Conservation (phyloP, 2,888 invertebrate genomes). For the Nemoura dubitans region DNA sequence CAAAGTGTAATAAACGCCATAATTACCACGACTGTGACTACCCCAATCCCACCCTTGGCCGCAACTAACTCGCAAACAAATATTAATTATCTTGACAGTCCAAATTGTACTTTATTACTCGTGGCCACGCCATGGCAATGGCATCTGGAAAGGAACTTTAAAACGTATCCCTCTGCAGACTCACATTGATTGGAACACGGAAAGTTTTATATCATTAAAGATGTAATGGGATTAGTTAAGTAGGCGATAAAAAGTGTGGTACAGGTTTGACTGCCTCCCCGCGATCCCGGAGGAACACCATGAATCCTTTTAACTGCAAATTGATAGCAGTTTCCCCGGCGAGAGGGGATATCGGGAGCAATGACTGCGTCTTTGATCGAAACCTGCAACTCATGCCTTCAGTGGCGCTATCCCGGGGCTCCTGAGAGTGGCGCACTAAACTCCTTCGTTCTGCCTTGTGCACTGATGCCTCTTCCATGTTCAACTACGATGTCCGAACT, state of each 20-base stretch:
- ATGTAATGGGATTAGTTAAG: slow-evolving; percentile 23
- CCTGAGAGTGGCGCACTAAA: too few species aligned
- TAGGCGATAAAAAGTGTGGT: slow-evolving; percentile 23
- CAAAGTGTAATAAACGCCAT: slow-evolving; percentile 12
- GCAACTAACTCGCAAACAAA: slow-evolving; percentile 1
- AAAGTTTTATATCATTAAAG: neutral
- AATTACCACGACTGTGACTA: slow-evolving; percentile 12
- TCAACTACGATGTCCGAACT: too few species aligned
- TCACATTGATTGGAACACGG: neutral
- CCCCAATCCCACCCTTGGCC: neutral
- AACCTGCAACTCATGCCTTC: neutral
- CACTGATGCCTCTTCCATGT: too few species aligned
- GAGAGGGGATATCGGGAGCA: neutral
- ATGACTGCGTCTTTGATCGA: neutral
- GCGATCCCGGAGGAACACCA: neutral
- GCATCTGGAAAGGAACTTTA: neutral
- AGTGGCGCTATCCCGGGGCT: neutral
- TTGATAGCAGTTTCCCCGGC: slow-evolving; percentile 31
- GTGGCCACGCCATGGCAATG: neutral
- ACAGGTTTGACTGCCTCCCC: neutral
- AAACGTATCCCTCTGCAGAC: neutral
- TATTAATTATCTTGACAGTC: neutral
- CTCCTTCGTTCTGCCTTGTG: too few species aligned
- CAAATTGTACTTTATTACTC: neutral
- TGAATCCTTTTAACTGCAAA: slow-evolving; percentile 35